phyloP scores from a whole-genome alignment of 2,113 vertebrate species.

The Agapornis roseicollis region DNA sequence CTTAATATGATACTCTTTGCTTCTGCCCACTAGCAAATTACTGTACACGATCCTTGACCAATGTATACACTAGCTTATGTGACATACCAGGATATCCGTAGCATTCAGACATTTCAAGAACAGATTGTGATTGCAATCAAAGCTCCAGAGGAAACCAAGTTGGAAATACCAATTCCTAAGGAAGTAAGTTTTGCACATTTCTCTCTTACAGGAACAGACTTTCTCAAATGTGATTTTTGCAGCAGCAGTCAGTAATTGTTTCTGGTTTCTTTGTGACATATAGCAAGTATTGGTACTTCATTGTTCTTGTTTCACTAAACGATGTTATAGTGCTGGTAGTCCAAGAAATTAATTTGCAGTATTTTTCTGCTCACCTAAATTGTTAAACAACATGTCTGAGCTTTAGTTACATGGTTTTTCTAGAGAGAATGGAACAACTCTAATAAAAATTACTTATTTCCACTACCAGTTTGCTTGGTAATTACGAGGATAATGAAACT shows the following conservation, averaged over 20 bases:
- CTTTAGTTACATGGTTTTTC: not conserved
- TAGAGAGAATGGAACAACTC: not conserved
- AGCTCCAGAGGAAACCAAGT: slow-evolving; percentile 89
- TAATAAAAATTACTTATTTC: not conserved
- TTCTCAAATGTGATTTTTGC: not conserved
- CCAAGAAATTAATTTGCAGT: not conserved
- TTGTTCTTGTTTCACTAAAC: not conserved
- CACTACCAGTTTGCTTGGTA: not conserved
- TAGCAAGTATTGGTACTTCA: not conserved
- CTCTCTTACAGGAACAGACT: not conserved
- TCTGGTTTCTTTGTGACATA: not conserved
- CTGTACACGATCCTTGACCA: slow-evolving; percentile 70
- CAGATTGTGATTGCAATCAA: slow-evolving; percentile 90
- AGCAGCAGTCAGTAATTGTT: not conserved
- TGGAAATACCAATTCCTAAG: slow-evolving; percentile 87
- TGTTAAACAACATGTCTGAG: not conserved
- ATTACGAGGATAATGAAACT: not conserved
- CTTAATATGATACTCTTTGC: not conserved
- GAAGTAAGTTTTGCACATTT: slow-evolving; percentile 70
- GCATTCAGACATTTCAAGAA: slow-evolving; percentile 80
- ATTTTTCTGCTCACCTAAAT: not conserved
- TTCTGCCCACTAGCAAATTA: not conserved
- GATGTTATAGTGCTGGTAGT: not conserved
- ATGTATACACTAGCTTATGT: slow-evolving; percentile 85
- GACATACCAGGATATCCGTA: slow-evolving; percentile 85